A percentile compares a stretch with the other conserved stretches of the same genome.
These are phyloP conservation scores for Neoarius graeffei DNA, from an alignment of 2,113 vertebrate species.

Conservation along the genomic window DNA sequence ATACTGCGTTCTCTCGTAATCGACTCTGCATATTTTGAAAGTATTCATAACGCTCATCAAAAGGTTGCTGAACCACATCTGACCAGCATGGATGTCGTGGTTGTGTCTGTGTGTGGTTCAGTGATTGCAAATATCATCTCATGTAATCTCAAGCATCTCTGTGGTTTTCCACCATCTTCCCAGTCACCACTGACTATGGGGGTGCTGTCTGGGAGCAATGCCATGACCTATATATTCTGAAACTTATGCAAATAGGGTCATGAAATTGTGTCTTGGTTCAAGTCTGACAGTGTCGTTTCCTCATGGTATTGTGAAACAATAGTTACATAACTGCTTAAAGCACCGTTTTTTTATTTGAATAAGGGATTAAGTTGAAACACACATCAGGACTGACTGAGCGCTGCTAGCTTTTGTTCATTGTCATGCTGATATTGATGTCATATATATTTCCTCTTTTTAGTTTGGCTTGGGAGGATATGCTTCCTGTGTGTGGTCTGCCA, in stretches of 20 bases:
- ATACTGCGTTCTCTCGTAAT: not conserved
- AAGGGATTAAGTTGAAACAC: not conserved
- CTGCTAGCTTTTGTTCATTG: constrained; percentile 2
- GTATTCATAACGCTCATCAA: constrained; percentile 3
- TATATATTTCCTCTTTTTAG: not conserved
- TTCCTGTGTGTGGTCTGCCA: constrained; percentile 5
- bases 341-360: not conserved
- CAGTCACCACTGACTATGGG: constrained; percentile 55
- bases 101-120: constrained; percentile 5
- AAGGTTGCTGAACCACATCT: not conserved
- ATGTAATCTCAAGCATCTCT: constrained; percentile 67
- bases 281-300: not conserved
- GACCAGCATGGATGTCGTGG: not conserved
- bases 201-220: constrained; percentile 43
- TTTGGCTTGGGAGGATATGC: not conserved
- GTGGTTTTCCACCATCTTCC: constrained; percentile 65
- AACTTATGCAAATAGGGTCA: not conserved
- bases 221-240: constrained; percentile 9
- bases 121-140: constrained; percentile 54
- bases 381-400: not conserved
- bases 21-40: not conserved
- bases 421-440: not conserved
- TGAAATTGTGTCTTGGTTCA: not conserved
- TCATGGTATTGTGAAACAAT: not conserved
- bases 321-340: not conserved